Base-by-base conservation (phyloP, 2,888 invertebrate species). In the Perizoma flavofasciatum region DNA sequence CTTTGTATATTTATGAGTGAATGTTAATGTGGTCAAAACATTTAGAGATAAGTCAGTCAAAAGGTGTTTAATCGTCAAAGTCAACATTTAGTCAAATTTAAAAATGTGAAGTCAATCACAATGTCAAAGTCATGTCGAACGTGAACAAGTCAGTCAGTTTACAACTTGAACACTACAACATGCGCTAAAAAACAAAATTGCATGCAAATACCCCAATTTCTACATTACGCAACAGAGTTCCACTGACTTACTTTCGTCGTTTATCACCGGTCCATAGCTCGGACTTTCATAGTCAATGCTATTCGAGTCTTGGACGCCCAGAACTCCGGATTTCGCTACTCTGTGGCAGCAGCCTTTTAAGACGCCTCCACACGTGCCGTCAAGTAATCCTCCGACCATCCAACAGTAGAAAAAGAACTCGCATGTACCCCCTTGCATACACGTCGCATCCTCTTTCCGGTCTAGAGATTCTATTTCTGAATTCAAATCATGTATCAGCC, bases 331-430 rank as follows among this genome's bases (percentile, higher is more conserved):
- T 80, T 95, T 95, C 9, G 95, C 94, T 60, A 94, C 93, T 86
- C 96, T 95, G 82, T 96, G 96, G 88, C 97, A 98, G 93, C 97
- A 98, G 69, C 97, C 97, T 82, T 95, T 96, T 72, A 97, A 93
- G 69, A 97, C 92, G 66, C 96, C 95, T 71, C 95, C 95, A 86
- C 97, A 98, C 68, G 96, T 94, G 69, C 96, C 96, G 78, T 97
- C 97, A 79, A 97, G 93, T 60, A 97, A 93, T 62, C 97, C 97
- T 72, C 97, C 96, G 63, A 96, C 94, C 94, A 97, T 95, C 97
- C 97, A 98, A 91, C 97, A 98, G 88, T 96, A 95, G 79, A 97
- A 94, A 93, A 97, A 97, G 93, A 97, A 97, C 88, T 97, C 97
- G 86, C 98, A 98, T 68, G 95, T 95, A 57, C 96, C 95, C 62